Evolutionary conservation across 2,888 invertebrate species (phyloP), one percentile per base, ranked within the genome.

Genomic region (Erebia palarica): DNA sequence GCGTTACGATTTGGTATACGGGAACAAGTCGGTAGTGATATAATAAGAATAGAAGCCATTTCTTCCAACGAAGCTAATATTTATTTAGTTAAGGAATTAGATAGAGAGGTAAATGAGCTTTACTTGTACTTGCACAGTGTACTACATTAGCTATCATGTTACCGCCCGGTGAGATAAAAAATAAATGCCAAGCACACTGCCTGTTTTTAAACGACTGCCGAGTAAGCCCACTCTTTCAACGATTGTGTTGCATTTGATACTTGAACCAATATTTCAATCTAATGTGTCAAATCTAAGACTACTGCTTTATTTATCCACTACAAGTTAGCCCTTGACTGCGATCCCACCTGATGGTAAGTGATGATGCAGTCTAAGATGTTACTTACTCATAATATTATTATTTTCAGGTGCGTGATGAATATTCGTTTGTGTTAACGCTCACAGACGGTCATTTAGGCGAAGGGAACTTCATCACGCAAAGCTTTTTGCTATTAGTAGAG

Each of bases 381-480:
- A 18, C 8, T 14, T 55, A n/a, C n/a, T n/a, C 27, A 27, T 27
- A 27, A 27, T 42, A 51, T 53, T 42, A 1, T 16, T 16, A 59
- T 69, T 92, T 92, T 57, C 82, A 97, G 97, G 94, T 95, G 70
- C 96, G 96, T 86, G 98, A 98, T 88, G 98, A 98, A 91, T 98
- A 98, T 86, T 96, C 96, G 73, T 94, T 98, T 82, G 97, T 98
- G 78, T 93, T 98, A 81, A 98, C 98, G 3, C 90, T 98, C 80
- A 97, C 97, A 8, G 98, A 98, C 88, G 97, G 97, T 75, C 95
- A 96, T 82, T 95, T 98, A 76, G 97, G 97, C 36, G 96, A 97
- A 76, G 97, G 97, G 71, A 97, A 97, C 87, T 97, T 95, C 88
- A 96, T 98, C 78, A 98, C 97, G 1, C 98, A 98, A 91, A 97